Base-by-base conservation (phyloP, 2,113 vertebrate genomes). In the Tragelaphus strepsiceros region DNA sequence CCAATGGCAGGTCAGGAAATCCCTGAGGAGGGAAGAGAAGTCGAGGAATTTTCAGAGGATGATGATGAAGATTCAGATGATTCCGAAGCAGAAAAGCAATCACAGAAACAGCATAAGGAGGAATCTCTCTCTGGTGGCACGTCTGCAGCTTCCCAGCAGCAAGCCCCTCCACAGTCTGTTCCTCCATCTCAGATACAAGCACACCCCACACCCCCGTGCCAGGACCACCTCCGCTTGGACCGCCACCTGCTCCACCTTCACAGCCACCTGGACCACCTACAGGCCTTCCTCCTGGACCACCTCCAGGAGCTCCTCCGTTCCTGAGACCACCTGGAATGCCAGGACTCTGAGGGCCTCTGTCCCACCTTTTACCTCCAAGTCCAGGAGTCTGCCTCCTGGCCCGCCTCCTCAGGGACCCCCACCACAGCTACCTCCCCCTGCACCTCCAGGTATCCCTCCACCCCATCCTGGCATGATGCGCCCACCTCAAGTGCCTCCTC, bases 371-470 rank as follows among this genome's bases (percentile, higher is more conserved):
- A 54, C 99, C 99, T 46, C 99, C 99, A 0, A 99, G 99, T 7
- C 99, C 43, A 43, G 43, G 43, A 43, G 99, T 89, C 99, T 99
- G 19, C 99, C 99, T 17, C 99, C 99, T 22, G 99, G 99, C 39
- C 99, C 99, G n/a, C 99, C 99, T 95, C 99, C 99, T n/a, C 98
- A 99, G 89, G 99, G 99, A 35, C 99, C 99, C 0, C 99, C 99
- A 89, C 99, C 99, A 97, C 99, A 99, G 74, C 98, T 99, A 39
- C 99, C 99, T 49, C 99, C 99, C 62, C 99, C 99, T 51, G 99
- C 99, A 54, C 99, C 99, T 87, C 99, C 99, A 99, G 99, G 99
- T 83, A 99, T 99, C 56, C 99, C 99, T 58, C 99, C 99, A 81
- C 99, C 99, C 97, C 99, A 99, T 7, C 99, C 99, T 5, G 99